Evolutionary conservation across 2,888 invertebrate species (phyloP), one percentile per base, ranked within the genome.

Genomic region (Lasioglossum malachurum): DNA sequence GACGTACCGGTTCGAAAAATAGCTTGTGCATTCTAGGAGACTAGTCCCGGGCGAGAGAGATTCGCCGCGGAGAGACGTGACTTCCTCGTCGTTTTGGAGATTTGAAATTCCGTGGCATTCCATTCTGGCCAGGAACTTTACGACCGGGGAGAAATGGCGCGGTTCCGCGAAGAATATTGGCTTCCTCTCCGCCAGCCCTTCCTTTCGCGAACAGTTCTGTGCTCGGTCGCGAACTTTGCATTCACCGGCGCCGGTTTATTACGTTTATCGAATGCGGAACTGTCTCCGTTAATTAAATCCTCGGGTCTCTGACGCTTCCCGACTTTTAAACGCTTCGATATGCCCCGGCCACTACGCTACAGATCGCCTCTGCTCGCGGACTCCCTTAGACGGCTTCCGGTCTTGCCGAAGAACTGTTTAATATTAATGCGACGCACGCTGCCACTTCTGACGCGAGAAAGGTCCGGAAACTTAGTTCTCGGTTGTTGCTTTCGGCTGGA

Each of bases 251-350:
- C 8, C 35, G 38, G 41, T 69, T 69, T 69, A 69, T 69, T 69
- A 69, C 69, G 69, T 69, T 69, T 38, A 69, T 38, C 69, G 69
- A 69, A 69, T 53, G 38, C 53, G 53, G 27, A 35, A 31, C 35
- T 49, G 46, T 74, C 53, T 38, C 75, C n/a, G 38, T 75, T 75
- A 75, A 53, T 75, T 53, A 38, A n/a, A 75, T 75, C 35, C n/a
- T n/a, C 53, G 38, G 8, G n/a, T n/a, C 31, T 35, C 23, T n/a
- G 38, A 53, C 53, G 75, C 38, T 41, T n/a, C n/a, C 38, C n/a
- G 69, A 69, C 38, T 69, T 41, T 67, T 67, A 67, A 67, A 53
- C 67, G 67, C 64, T 16, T 5, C 64, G n/a, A 31, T 64, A 53
- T n/a, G 31, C 31, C 14, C 16, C 64, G 31, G 5, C 64, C 31